phyloP scores from a whole-genome alignment of 2,797 vertebrate species.

The Falco biarmicus region DNA sequence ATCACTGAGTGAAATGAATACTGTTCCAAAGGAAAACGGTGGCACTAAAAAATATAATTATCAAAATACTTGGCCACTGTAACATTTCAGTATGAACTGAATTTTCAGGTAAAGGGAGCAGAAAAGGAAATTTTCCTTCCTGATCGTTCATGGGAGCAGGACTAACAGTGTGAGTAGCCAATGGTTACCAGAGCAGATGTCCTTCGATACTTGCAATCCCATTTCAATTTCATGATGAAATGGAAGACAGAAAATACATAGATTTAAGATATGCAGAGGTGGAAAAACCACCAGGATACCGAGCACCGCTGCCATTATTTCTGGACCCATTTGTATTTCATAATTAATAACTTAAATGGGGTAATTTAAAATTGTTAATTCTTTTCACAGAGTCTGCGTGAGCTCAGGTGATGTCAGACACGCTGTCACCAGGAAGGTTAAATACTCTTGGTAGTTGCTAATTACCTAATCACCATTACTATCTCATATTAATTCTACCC shows the following conservation, averaged over 20 bases:
- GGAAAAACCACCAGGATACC: slow-evolving; percentile 43
- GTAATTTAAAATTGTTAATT: slow-evolving; percentile 79
- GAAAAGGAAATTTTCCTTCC: background rate
- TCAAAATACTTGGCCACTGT: background rate
- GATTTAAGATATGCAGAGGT: slow-evolving; percentile 62
- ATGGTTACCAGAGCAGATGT: background rate
- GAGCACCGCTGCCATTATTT: slow-evolving; percentile 30
- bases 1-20: background rate
- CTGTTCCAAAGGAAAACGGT: background rate
- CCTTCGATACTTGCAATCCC: background rate
- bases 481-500: slow-evolving; percentile 76
- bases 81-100: background rate
- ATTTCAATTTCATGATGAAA: background rate
- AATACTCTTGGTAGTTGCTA: slow-evolving; percentile 77
- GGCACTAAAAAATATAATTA: background rate
- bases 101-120: background rate
- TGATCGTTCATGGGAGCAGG: background rate
- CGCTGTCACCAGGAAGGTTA: slow-evolving; percentile 77
- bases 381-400: slow-evolving; percentile 68
- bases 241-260: background rate
- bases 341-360: slow-evolving; percentile 76
- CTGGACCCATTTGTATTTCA: slow-evolving; percentile 53
- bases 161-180: background rate
- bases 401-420: slow-evolving; percentile 76
- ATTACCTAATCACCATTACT: slow-evolving; percentile 82